Conservation (phyloP, 1,140 invertebrate species). For the Oncopeltus fasciatus region DNA sequence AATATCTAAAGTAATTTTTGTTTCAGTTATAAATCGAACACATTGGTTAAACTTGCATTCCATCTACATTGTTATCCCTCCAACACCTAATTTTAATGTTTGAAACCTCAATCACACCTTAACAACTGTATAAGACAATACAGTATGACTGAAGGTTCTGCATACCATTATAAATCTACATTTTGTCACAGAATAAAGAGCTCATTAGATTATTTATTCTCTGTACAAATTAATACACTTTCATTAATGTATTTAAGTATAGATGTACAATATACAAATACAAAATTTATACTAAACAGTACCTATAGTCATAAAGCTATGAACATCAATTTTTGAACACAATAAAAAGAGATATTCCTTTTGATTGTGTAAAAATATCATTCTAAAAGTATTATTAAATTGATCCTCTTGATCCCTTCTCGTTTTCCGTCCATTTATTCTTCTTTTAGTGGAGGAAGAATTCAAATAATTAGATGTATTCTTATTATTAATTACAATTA, state of each 20-base stretch:
- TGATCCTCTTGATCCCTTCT: not conserved
- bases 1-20: not conserved
- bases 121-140: not conserved
- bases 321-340: not conserved
- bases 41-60: not conserved
- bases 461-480: too few species aligned
- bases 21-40: not conserved
- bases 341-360: not conserved
- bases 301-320: slow-evolving; percentile 5
- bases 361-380: too few species aligned
- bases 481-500: not conserved
- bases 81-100: not conserved
- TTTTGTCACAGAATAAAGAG: not conserved
- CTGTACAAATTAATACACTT: not conserved
- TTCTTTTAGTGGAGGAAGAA: too few species aligned
- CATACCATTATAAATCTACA: not conserved
- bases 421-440: not conserved
- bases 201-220: not conserved
- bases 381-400: not conserved
- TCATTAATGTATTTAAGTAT: not conserved
- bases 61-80: not conserved
- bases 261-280: not conserved
- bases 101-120: not conserved
- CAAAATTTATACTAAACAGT: not conserved
- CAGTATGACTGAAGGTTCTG: not conserved